Evolutionary conservation across 1,140 invertebrate species (phyloP).

Genomic region (Pseudomyrmex dendroicus): DNA sequence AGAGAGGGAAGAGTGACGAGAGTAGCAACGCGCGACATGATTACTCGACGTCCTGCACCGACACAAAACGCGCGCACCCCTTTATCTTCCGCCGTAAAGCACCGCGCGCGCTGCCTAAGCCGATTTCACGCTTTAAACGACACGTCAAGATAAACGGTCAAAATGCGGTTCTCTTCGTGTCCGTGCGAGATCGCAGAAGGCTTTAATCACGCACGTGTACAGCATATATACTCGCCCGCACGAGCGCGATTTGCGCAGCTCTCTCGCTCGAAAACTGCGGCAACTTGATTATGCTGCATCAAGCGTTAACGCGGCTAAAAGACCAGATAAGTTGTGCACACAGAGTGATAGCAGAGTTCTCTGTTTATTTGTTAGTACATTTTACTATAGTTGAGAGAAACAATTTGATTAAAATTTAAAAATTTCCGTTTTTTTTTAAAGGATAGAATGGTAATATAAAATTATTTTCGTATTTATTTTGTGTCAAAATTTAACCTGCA

Average conservation of each 20-base stretch:
- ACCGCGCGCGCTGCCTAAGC: constrained; percentile 54
- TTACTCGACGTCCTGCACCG: constrained; percentile 59
- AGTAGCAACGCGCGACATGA: constrained; percentile 56
- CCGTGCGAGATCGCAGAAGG: constrained; percentile 12
- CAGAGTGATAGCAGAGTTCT: neutral
- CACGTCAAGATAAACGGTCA: constrained; percentile 65
- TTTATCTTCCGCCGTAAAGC: constrained; percentile 64
- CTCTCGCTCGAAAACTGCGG: constrained; percentile 6
- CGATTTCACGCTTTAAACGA: constrained; percentile 68
- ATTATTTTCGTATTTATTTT: too few relatives aligned
- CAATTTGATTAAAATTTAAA: too few relatives aligned
- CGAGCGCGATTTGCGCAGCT: neutral
- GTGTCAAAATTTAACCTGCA: too few relatives aligned
- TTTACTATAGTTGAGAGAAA: too few relatives aligned
- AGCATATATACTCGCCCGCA: neutral
- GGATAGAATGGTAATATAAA: too few relatives aligned
- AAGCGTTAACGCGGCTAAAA: neutral
- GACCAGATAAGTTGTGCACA: neutral
- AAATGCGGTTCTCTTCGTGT: constrained; percentile 31
- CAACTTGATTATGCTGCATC: neutral
- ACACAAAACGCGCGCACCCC: constrained; percentile 59
- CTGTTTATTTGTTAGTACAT: too few relatives aligned
- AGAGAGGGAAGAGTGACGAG: constrained; percentile 43
- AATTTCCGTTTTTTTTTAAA: too few relatives aligned
- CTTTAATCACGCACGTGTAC: constrained; percentile 62